A percentile compares a stretch with the other conserved stretches of the same genome.
These are phyloP conservation scores for Glaucopsyche alexis DNA, from an alignment of 2,888 invertebrate genomes.

Conservation along the genomic window DNA sequence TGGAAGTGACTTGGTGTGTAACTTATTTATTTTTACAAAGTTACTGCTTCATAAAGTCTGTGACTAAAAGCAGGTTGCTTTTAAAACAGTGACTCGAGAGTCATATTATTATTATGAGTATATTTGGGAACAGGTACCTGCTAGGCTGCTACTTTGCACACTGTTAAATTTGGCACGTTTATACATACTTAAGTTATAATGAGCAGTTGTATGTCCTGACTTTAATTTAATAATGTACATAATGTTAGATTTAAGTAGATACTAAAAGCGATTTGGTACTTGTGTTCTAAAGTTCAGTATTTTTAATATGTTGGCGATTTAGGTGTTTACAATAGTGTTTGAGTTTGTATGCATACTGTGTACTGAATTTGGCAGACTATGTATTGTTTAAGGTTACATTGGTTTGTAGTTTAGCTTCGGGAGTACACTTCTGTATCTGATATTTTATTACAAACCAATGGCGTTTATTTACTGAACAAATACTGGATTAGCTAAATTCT, in stretches of 20 bases:
- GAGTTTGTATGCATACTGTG: conserved; percentile 61
- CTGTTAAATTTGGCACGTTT: conserved; percentile 26
- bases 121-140: background rate
- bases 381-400: conserved; percentile 41
- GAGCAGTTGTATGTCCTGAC: conserved; percentile 73
- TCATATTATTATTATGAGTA: background rate
- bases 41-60: conserved; percentile 7
- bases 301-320: conserved; percentile 63
- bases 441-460: conserved; percentile 40
- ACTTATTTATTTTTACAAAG: background rate
- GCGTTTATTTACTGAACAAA: conserved; percentile 40
- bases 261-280: conserved; percentile 60
- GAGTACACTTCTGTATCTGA: conserved; percentile 31
- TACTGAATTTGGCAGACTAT: conserved; percentile 58
- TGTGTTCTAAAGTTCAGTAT: conserved; percentile 70
- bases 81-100: background rate
- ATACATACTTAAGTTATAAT: conserved; percentile 60
- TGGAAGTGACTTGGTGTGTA: background rate
- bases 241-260: conserved; percentile 63
- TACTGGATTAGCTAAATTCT: conserved; percentile 47
- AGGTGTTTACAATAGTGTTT: conserved; percentile 52
- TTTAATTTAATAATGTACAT: conserved; percentile 65
- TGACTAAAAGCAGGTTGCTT: conserved; percentile 14
- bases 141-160: conserved; percentile 21
- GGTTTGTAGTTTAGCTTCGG: conserved; percentile 41